These are phyloP conservation scores for Coturnix japonica DNA, from an alignment of 2,113 vertebrate genomes.

Conservation along the genomic window DNA sequence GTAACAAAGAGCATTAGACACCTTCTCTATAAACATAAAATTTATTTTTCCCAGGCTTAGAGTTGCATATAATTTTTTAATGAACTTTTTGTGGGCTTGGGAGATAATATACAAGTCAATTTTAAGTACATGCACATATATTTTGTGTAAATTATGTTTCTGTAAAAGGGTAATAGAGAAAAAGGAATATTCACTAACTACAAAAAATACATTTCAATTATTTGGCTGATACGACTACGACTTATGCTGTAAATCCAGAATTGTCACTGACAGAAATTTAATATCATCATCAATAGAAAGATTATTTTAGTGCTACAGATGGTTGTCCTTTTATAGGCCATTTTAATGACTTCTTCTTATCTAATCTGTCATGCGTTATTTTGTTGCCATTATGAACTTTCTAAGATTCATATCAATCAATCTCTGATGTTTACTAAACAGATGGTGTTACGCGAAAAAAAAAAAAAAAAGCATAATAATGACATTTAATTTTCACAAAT, in stretches of 20 bases:
- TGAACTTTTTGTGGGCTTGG: background rate
- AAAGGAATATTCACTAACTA: slow-evolving; percentile 47
- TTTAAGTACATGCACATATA: background rate
- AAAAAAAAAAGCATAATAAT: slow-evolving; percentile 63
- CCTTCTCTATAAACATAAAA: background rate
- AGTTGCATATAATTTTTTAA: background rate
- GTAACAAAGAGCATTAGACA: background rate
- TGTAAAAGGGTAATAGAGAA: background rate
- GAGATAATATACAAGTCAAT: background rate
- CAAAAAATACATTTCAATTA: slow-evolving; percentile 49
- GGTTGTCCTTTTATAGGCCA: slow-evolving; percentile 78
- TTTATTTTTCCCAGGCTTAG: background rate
- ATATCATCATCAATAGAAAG: slow-evolving; percentile 69
- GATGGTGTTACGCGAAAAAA: slow-evolving; percentile 65
- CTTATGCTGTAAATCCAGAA: slow-evolving; percentile 68
- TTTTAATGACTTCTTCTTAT: slow-evolving; percentile 79
- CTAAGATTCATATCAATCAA: slow-evolving; percentile 75
- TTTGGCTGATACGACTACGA: slow-evolving; percentile 49
- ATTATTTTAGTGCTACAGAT: slow-evolving; percentile 74
- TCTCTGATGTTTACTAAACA: slow-evolving; percentile 79
- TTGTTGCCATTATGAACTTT: slow-evolving; percentile 76
- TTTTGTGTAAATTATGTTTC: slow-evolving; percentile 10
- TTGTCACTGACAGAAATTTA: slow-evolving; percentile 65
- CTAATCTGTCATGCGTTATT: slow-evolving; percentile 78
- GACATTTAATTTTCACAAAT: slow-evolving; percentile 55